Percentiles rank a stretch among this genome's conserved stretches.
Conservation (phyloP, 1,140 invertebrate genomes). For the Bombus pyrosoma region DNA sequence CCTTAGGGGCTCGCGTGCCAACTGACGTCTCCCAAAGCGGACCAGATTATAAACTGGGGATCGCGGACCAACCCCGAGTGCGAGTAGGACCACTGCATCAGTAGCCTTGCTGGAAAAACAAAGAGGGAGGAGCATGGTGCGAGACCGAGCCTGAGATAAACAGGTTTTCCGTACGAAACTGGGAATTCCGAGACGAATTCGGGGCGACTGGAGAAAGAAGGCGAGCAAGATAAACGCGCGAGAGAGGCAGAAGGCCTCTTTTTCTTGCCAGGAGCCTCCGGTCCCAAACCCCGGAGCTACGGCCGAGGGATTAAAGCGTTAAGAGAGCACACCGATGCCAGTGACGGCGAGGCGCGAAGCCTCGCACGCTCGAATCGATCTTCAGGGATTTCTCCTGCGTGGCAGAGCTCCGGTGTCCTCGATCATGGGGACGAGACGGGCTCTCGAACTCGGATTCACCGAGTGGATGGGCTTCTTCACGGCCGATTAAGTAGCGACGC, state of each 20-base stretch:
- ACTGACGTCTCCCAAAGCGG: slow-evolving; percentile 70
- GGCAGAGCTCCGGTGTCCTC: slow-evolving; percentile 12
- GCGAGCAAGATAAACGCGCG: too few species aligned
- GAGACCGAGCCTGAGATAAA: neutral
- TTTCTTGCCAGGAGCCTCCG: slow-evolving; percentile 28
- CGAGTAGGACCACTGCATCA: neutral
- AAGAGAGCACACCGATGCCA: slow-evolving; percentile 55
- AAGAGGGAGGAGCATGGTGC: neutral
- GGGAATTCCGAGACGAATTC: slow-evolving; percentile 5
- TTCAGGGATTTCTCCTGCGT: slow-evolving; percentile 56
- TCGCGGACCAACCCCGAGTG: slow-evolving; percentile 39
- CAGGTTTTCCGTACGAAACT: slow-evolving; percentile 13
- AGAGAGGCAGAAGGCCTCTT: slow-evolving; percentile 17
- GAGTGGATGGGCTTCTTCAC: slow-evolving; percentile 32
- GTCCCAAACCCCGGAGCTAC: slow-evolving; percentile 36
- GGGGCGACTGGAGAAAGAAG: too few species aligned
- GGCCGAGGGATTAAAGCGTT: slow-evolving; percentile 66
- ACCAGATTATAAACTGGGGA: slow-evolving; percentile 68
- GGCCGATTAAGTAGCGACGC: slow-evolving; percentile 23
- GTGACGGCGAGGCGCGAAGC: slow-evolving; percentile 64
- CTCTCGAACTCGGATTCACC: neutral
- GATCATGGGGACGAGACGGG: neutral
- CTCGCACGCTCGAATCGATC: slow-evolving; percentile 61
- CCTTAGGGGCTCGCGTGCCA: slow-evolving; percentile 72
- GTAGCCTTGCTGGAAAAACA: too few species aligned